Conservation (phyloP, 1,140 invertebrate species). For the Parasteatoda tepidariorum region DNA sequence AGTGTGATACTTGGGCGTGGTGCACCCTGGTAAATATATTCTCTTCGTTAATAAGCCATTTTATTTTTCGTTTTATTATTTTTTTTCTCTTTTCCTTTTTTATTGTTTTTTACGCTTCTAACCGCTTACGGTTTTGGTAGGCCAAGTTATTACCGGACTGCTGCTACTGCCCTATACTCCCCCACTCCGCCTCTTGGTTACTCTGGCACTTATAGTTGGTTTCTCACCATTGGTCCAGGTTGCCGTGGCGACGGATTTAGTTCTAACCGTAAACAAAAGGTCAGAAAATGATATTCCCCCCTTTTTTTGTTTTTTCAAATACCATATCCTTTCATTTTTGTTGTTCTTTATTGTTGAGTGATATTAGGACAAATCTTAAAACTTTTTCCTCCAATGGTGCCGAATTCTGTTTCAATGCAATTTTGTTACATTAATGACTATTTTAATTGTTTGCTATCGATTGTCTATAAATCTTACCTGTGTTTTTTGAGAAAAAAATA, state of each 20-base stretch:
- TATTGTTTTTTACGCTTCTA: not conserved
- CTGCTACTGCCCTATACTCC: constrained; percentile 1
- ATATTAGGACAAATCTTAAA: no score
- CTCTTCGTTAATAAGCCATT: constrained; percentile 48
- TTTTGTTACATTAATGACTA: no score
- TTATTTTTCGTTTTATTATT: constrained; percentile 30
- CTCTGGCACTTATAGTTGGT: constrained; percentile 26
- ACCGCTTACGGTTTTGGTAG: constrained; percentile 38
- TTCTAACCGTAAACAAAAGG: constrained; percentile 54
- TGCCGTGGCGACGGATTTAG: constrained; percentile 21
- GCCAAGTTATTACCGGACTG: constrained; percentile 43
- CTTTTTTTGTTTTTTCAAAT: constrained; percentile 27
- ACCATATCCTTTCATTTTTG: not conserved
- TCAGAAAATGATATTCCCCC: constrained; percentile 30
- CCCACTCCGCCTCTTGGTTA: constrained; percentile 29
- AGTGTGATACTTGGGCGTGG: constrained; percentile 41
- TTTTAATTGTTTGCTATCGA: no score
- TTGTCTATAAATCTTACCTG: no score
- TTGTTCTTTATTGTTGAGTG: no score
- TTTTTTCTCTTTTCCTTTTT: not conserved
- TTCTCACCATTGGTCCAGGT: constrained; percentile 53
- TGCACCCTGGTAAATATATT: constrained; percentile 35
- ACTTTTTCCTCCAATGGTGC: no score
- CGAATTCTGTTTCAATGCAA: no score
- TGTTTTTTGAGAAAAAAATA: no score